Conservation (phyloP, 2,113 vertebrate genomes). For the Vulpes ferrilata region DNA sequence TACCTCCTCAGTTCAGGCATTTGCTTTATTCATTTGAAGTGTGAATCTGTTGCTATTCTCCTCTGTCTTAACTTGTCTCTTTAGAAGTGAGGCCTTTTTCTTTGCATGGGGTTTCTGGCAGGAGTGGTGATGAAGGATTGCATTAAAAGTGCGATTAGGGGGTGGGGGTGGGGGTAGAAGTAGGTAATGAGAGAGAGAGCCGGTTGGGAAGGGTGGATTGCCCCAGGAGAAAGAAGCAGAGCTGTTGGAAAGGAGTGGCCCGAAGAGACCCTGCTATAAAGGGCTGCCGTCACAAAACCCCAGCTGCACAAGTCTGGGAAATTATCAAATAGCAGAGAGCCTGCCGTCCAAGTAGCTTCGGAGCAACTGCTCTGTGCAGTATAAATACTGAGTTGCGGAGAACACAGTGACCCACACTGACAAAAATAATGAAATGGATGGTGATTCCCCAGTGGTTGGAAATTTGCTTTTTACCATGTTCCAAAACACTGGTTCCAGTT, state of each 20-base stretch:
- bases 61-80: neutral
- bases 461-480: constrained; percentile 58
- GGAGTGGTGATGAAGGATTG: neutral
- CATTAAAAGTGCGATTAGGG: neutral
- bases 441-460: constrained; percentile 47
- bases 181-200: neutral
- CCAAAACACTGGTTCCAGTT: constrained; percentile 31
- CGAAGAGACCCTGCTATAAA: neutral
- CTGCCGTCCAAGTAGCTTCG: neutral
- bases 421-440: constrained; percentile 3
- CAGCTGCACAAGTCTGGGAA: neutral
- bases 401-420: constrained; percentile 56
- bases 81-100: neutral
- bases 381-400: neutral
- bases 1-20: neutral
- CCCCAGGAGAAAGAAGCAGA: neutral
- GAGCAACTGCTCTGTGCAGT: neutral
- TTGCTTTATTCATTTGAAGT: constrained; percentile 43
- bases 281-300: neutral
- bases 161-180: neutral
- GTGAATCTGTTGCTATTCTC: neutral
- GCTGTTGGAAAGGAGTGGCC: neutral
- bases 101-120: neutral
- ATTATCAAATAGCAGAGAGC: neutral
- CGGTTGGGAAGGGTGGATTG: neutral